Base-by-base conservation (phyloP, 2,888 invertebrate species). In the Cephus spinipes region DNA sequence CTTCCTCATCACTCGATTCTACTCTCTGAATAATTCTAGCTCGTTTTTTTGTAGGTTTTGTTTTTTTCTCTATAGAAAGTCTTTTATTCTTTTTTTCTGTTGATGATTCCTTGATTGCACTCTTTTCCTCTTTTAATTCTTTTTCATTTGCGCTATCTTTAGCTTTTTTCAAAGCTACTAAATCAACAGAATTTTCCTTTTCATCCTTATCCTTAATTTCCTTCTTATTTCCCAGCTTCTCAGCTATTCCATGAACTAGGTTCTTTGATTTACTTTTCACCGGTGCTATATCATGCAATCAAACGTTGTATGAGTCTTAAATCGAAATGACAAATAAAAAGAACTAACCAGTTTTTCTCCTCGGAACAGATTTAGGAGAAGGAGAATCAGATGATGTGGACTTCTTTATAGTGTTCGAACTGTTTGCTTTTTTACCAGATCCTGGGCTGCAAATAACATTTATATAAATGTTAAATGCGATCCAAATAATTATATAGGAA, bases 1-100 rank as follows among this genome's bases (percentile, higher is more conserved):
- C 88, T 31, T 91, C 92, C 79, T 92, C 90, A 12, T 91, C 91
- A 76, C 91, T 92, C 0, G 91, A 92, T 77, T 89, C 87, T 73
- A 85, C 81, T 11, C 74, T 76, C 3, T 80, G 77, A 73, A 87
- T 81, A 73, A 88, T 86, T 74, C 87, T 85, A 2, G 81, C 75
- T 75, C 88, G 79, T 78, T 89, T 89, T 73, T 85, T 88, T 1
- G 40, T 75, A 1, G 12, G 15, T 23, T 83, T 84, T 73, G 74
- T 82, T 77, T 34, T 71, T 79, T 33, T 55, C 74, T 77, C 77
- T 34, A 77, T 76, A 83, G 85, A 85, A 69, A 23, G 0, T 0
- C 81, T 83, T 36, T 86, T 83, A 74, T 84, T 81, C n/a, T 74
- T 75, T 32, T 81, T 78, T 30, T 83, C 77, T 34, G 85, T 74